Conservation (phyloP, 1,140 invertebrate genomes). For the Himalopsyche phryganea region DNA sequence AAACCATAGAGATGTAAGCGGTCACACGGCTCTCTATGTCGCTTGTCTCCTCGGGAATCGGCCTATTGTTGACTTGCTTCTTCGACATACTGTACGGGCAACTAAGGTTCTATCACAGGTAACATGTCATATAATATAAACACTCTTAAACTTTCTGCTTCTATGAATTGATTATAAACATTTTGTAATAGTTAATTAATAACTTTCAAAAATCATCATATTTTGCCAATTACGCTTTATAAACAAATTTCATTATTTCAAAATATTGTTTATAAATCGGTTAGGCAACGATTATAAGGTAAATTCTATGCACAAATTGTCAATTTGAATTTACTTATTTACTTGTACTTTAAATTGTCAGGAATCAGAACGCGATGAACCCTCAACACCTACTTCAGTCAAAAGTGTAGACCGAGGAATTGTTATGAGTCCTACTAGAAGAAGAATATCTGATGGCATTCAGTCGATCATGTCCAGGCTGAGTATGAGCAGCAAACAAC, state of each 20-base stretch:
- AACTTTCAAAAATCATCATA: not conserved
- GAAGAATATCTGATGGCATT: constrained; percentile 80
- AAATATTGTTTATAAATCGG: too few species aligned
- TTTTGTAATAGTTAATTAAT: not conserved
- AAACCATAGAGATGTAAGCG: constrained; percentile 84
- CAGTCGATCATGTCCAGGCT: constrained; percentile 82
- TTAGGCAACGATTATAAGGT: too few species aligned
- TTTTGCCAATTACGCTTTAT: not conserved
- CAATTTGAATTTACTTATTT: too few species aligned
- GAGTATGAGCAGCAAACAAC: constrained; percentile 39
- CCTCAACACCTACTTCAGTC: constrained; percentile 36
- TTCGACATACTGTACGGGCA: constrained; percentile 51
- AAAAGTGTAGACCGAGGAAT: constrained; percentile 39
- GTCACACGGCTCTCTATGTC: constrained; percentile 86
- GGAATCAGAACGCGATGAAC: constrained; percentile 38
- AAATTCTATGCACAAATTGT: too few species aligned
- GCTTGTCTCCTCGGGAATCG: constrained; percentile 80
- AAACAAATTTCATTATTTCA: not conserved
- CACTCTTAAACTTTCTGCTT: too few species aligned
- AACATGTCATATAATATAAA: too few species aligned
- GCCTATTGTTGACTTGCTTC: constrained; percentile 73
- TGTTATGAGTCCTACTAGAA: constrained; percentile 61
- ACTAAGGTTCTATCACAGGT: constrained; percentile 23
- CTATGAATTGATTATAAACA: not conserved
- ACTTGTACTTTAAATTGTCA: too few species aligned